Conservation (phyloP, 1,140 invertebrate species). For the Melitaea cinxia region DNA sequence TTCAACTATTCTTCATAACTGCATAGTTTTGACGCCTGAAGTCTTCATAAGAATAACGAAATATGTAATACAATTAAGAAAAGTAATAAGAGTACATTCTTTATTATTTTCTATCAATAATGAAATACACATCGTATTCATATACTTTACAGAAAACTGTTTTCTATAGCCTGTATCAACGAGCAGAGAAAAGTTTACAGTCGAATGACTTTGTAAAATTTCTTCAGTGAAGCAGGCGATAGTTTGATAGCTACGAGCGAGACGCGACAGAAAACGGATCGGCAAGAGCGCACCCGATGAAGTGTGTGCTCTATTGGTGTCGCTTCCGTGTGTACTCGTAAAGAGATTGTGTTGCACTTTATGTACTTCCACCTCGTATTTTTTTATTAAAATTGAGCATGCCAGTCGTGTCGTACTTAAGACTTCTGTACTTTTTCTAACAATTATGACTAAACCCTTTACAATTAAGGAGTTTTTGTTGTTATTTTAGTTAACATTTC, state of each 20-base stretch:
- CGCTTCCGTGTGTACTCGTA: constrained; percentile 51
- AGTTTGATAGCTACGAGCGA: constrained; percentile 49
- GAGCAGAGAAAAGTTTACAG: constrained; percentile 48
- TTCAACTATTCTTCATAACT: constrained; percentile 60
- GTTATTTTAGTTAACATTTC: not conserved
- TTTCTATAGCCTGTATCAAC: constrained; percentile 38
- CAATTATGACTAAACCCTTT: not conserved
- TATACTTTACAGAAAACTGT: constrained; percentile 24
- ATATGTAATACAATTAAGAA: not conserved
- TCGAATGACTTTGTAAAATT: constrained; percentile 65
- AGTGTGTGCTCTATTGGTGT: constrained; percentile 63
- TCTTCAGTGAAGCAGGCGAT: constrained; percentile 46
- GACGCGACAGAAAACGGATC: constrained; percentile 55
- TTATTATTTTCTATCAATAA: not conserved
- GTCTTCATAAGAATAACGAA: not conserved
- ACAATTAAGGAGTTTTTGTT: not conserved
- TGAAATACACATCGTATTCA: not conserved
- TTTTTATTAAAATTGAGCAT: constrained; percentile 9
- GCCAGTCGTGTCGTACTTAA: not conserved
- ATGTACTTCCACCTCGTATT: constrained; percentile 19
- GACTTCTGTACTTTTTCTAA: not conserved
- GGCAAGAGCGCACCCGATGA: constrained; percentile 52
- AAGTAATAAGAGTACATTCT: not conserved
- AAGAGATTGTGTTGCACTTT: constrained; percentile 41
- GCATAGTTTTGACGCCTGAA: constrained; percentile 45